These are phyloP conservation scores for Sciurus carolinensis DNA, from an alignment of 2,797 vertebrate genomes.

Conservation along the genomic window DNA sequence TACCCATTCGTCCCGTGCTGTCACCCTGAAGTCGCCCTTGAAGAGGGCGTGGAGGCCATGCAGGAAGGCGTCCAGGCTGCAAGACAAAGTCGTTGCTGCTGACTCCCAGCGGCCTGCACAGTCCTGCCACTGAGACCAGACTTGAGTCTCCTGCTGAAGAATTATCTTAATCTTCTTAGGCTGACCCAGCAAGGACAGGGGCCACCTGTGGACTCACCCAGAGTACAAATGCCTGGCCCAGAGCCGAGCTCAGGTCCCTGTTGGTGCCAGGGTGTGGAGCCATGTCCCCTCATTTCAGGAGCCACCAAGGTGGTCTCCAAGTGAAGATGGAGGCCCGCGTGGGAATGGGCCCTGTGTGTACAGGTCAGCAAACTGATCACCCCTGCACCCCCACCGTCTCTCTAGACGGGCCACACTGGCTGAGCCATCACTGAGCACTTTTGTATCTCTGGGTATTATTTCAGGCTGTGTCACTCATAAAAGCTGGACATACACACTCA, in stretches of 20 bases:
- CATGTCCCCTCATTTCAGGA: not conserved
- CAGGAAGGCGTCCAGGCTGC: conserved; percentile 97
- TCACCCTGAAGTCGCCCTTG: conserved; percentile 97
- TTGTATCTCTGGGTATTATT: not conserved
- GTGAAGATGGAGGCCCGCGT: not conserved
- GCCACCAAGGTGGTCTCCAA: rapidly evolving
- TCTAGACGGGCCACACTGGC: not conserved
- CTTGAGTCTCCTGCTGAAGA: not conserved
- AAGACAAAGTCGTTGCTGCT: conserved; percentile 59
- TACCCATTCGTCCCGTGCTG: conserved; percentile 97
- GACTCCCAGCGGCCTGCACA: rapidly evolving
- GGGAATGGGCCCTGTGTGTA: not conserved
- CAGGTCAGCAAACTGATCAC: not conserved
- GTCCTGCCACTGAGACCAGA: no score
- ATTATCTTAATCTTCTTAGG: not conserved
- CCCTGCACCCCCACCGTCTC: no score
- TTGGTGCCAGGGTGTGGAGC: not conserved
- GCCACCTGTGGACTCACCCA: not conserved
- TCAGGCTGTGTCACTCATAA: not conserved
- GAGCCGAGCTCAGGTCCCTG: not conserved
- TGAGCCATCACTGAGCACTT: rapidly evolving
- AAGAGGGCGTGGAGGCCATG: conserved; percentile 98
- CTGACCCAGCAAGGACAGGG: not conserved
- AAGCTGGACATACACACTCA: not conserved
- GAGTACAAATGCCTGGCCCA: not conserved